Evolutionary conservation across 2,113 vertebrate genomes (phyloP).

Genomic region (Clinocottus analis): DNA sequence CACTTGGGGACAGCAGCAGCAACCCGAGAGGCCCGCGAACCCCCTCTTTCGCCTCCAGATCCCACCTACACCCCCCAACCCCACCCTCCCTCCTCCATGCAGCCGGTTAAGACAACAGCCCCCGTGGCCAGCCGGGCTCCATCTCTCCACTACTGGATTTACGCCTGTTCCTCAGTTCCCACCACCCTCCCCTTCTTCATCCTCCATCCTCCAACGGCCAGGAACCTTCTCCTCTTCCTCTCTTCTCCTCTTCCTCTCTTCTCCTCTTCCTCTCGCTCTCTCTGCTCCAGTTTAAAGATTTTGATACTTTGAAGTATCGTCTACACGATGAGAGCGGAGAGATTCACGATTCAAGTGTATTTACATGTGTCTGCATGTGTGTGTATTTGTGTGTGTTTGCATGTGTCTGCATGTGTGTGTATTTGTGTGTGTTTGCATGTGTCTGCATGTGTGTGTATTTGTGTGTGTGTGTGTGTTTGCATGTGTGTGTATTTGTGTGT

Average conservation of each 20-base stretch:
- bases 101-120: conserved; percentile 77
- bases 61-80: conserved; percentile 43
- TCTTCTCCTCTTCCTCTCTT: background rate
- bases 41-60: conserved; percentile 18
- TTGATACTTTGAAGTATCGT: background rate
- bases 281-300: background rate
- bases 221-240: background rate
- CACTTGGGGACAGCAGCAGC: conserved; percentile 77
- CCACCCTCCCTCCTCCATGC: conserved; percentile 29
- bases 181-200: background rate
- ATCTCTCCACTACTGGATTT: conserved; percentile 68
- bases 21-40: conserved; percentile 70
- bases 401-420: conserved; percentile 31
- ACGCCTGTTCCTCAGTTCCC: conserved; percentile 52
- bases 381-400: too few relatives aligned
- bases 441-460: conserved; percentile 26
- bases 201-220: background rate
- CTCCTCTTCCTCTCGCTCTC: background rate
- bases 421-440: too few relatives aligned
- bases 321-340: background rate
- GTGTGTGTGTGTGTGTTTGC: background rate
- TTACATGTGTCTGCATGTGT: background rate
- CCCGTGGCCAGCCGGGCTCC: conserved; percentile 72
- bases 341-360: too few relatives aligned
- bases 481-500: background rate